Percentiles rank a stretch among this genome's conserved stretches.
Conservation (phyloP, 1,140 invertebrate species). For the Drosophila tristis region DNA sequence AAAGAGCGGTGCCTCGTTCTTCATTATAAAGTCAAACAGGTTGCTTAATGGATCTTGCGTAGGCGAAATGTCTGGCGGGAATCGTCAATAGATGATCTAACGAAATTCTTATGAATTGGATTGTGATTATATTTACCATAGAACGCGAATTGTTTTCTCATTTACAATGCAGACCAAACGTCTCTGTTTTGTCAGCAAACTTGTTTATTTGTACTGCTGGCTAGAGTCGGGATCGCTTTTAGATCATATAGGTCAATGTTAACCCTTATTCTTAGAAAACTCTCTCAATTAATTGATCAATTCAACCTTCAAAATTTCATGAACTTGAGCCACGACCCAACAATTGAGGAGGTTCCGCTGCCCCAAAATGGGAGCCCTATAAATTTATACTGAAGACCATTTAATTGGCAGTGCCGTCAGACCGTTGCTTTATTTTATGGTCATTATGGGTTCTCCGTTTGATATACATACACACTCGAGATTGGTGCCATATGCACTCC, state of each 20-base stretch:
- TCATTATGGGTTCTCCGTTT: slow-evolving; percentile 4
- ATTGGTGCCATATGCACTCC: slow-evolving; percentile 33
- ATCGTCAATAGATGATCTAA: slow-evolving; percentile 64
- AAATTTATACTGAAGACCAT: not conserved
- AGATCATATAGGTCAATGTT: slow-evolving; percentile 55
- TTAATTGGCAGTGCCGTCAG: slow-evolving; percentile 24
- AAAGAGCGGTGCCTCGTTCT: slow-evolving; percentile 24
- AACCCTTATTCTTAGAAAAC: slow-evolving; percentile 13
- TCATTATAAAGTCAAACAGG: slow-evolving; percentile 42
- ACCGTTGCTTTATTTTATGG: slow-evolving; percentile 25
- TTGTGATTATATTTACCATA: slow-evolving; percentile 48
- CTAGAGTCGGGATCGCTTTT: slow-evolving; percentile 32
- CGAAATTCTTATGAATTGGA: slow-evolving; percentile 64
- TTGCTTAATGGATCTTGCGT: slow-evolving; percentile 11
- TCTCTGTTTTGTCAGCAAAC: slow-evolving; percentile 25
- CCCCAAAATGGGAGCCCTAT: not conserved
- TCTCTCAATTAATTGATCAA: slow-evolving; percentile 26
- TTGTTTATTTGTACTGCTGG: slow-evolving; percentile 29
- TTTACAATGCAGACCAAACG: not conserved
- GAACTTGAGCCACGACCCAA: not conserved
- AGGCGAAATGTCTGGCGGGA: slow-evolving; percentile 26
- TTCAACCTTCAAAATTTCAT: slow-evolving; percentile 44
- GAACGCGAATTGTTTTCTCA: slow-evolving; percentile 12
- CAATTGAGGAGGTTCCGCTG: not conserved
- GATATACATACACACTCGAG: slow-evolving; percentile 23